Percentiles rank a stretch among this genome's conserved stretches.
These are phyloP conservation scores for Tapirus terrestris DNA, from an alignment of 2,113 vertebrate species.

Conservation along the genomic window DNA sequence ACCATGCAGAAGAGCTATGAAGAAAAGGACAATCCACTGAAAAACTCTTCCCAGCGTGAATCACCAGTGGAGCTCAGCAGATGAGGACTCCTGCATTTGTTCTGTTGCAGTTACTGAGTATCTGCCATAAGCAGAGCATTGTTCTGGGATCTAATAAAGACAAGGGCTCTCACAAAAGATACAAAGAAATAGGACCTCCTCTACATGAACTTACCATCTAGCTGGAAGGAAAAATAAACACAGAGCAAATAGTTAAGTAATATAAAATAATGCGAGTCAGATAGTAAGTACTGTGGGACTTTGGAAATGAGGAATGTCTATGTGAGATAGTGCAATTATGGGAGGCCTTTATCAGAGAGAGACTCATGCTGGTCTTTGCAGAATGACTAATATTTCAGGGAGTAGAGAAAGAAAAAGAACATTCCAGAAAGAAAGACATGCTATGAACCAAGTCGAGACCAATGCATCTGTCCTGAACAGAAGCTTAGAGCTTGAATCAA, in stretches of 20 bases:
- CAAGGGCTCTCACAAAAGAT: neutral
- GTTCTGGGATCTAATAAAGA: neutral
- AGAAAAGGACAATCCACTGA: neutral
- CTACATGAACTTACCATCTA: neutral
- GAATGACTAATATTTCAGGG: constrained; percentile 11
- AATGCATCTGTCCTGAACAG: neutral
- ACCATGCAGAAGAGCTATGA: neutral
- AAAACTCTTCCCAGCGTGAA: neutral
- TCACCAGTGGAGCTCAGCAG: neutral
- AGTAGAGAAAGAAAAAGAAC: neutral
- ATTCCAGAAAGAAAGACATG: neutral
- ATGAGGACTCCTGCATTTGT: neutral
- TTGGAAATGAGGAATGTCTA: neutral
- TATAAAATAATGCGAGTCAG: constrained; percentile 12
- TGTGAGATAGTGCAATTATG: neutral
- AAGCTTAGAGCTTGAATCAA: neutral
- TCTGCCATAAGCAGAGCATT: neutral
- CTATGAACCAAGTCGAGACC: neutral
- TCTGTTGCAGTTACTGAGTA: neutral
- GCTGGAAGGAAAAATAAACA: neutral
- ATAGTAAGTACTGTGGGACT: neutral
- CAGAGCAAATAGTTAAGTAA: neutral
- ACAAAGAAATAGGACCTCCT: neutral
- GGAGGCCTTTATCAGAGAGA: neutral
- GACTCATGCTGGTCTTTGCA: neutral